These are phyloP conservation scores for Endotricha flammealis DNA, from an alignment of 2,888 invertebrate genomes.

Conservation along the genomic window DNA sequence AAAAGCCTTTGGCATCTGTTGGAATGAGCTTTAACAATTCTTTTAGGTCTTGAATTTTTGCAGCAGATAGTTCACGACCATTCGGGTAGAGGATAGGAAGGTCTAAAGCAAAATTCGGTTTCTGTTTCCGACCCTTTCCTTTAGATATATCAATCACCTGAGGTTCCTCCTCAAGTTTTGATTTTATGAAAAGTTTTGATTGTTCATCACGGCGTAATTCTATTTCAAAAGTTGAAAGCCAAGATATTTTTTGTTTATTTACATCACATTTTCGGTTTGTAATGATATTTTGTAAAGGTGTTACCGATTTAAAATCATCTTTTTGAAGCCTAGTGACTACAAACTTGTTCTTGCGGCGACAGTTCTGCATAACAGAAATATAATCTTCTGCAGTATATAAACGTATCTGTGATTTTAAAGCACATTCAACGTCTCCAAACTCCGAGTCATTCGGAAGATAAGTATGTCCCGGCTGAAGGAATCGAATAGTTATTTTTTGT, in stretches of 20 bases:
- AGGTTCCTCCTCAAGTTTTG: slow-evolving; percentile 3
- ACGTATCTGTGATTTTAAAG: slow-evolving; percentile 11
- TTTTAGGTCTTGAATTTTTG: slow-evolving; percentile 12
- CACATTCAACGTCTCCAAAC: slow-evolving; percentile 15
- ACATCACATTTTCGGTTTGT: slow-evolving; percentile 8
- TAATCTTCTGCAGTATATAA: slow-evolving; percentile 15
- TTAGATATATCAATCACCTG: slow-evolving; percentile 6
- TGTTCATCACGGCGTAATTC: slow-evolving; percentile 3
- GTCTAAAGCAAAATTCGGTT: not conserved
- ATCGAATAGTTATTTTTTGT: slow-evolving; percentile 13
- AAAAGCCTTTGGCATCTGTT: slow-evolving; percentile 1
- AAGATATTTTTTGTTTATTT: slow-evolving; percentile 9
- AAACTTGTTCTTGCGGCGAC: slow-evolving; percentile 9
- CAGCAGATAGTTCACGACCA: slow-evolving; percentile 9
- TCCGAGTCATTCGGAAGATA: slow-evolving; percentile 17
- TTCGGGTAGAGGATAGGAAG: slow-evolving; percentile 9
- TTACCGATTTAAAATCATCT: slow-evolving; percentile 4
- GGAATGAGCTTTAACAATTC: slow-evolving; percentile 11
- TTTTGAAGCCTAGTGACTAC: slow-evolving; percentile 5
- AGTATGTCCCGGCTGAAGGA: slow-evolving; percentile 17
- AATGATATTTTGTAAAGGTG: slow-evolving; percentile 3
- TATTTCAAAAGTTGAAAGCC: slow-evolving; percentile 11
- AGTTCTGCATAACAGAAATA: slow-evolving; percentile 10
- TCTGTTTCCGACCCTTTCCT: slow-evolving; percentile 5
- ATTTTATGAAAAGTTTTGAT: slow-evolving; percentile 8